Conservation (phyloP, 2,797 vertebrate species). For the Yasuhikotakia modesta region DNA sequence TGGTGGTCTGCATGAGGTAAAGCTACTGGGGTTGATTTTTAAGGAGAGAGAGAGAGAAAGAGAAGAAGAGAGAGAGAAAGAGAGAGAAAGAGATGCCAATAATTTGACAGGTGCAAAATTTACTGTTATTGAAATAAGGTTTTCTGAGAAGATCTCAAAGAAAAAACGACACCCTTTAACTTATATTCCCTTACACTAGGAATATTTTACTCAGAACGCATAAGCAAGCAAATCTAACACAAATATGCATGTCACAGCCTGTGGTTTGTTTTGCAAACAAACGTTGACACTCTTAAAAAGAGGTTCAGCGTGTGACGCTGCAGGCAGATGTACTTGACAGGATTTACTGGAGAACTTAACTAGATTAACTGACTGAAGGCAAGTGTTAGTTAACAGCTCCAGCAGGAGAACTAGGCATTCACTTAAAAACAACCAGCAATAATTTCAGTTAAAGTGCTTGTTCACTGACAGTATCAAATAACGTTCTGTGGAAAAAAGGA, state of each 20-base stretch:
- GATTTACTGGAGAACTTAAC: constrained; percentile 6
- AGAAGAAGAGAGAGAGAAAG: not conserved
- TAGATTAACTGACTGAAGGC: not conserved
- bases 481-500: not conserved
- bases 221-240: too few species aligned
- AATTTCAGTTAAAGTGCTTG: not conserved
- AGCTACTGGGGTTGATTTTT: not conserved
- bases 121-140: too few species aligned
- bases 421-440: not conserved
- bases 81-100: not conserved
- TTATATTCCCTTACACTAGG: too few species aligned
- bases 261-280: not conserved
- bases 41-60: not conserved
- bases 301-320: not conserved
- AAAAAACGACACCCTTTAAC: too few species aligned
- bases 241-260: too few species aligned
- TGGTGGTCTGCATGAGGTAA: constrained; percentile 20
- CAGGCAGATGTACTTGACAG: not conserved
- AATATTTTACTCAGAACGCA: too few species aligned
- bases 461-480: not conserved
- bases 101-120: too few species aligned
- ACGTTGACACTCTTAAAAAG: not conserved
- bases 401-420: not conserved
- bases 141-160: too few species aligned
- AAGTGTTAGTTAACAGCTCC: not conserved